These are phyloP conservation scores for Hirtodrosophila alboralis DNA, from an alignment of 2,888 invertebrate genomes.

Conservation along the genomic window DNA sequence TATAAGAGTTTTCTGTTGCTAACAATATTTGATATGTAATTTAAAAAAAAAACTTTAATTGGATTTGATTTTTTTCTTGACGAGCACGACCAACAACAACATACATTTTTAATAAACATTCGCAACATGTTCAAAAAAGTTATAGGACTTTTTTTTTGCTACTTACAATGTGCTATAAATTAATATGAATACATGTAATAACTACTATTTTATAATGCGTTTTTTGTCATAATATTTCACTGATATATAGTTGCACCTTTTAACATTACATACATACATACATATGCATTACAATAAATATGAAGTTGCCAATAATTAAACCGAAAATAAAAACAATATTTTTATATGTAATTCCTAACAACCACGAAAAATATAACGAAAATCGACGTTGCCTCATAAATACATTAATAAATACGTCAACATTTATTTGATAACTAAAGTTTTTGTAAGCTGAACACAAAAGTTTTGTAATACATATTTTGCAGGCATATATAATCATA, in stretches of 20 bases:
- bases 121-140: conserved; percentile 49
- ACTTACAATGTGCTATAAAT: conserved; percentile 62
- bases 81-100: conserved; percentile 23
- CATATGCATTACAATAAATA: conserved; percentile 54
- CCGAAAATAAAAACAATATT: conserved; percentile 52
- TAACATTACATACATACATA: conserved; percentile 53
- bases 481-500: conserved; percentile 14
- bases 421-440: conserved; percentile 37
- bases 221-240: conserved; percentile 47
- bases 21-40: conserved; percentile 29
- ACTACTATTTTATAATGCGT: conserved; percentile 54
- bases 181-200: conserved; percentile 18
- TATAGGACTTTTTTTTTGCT: conserved; percentile 31
- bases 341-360: conserved; percentile 62
- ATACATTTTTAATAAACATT: conserved; percentile 25
- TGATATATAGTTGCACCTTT: conserved; percentile 50
- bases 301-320: conserved; percentile 76
- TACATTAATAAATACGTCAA: conserved; percentile 21
- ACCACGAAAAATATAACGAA: conserved; percentile 44
- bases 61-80: conserved; percentile 18
- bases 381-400: conserved; percentile 41
- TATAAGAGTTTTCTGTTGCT: conserved; percentile 19
- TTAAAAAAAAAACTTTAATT: conserved; percentile 5
- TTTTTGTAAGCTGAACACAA: conserved; percentile 35
- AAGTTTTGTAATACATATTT: conserved; percentile 35